Conservation (phyloP, 1,140 invertebrate species). For the Drosophila ironensis region DNA sequence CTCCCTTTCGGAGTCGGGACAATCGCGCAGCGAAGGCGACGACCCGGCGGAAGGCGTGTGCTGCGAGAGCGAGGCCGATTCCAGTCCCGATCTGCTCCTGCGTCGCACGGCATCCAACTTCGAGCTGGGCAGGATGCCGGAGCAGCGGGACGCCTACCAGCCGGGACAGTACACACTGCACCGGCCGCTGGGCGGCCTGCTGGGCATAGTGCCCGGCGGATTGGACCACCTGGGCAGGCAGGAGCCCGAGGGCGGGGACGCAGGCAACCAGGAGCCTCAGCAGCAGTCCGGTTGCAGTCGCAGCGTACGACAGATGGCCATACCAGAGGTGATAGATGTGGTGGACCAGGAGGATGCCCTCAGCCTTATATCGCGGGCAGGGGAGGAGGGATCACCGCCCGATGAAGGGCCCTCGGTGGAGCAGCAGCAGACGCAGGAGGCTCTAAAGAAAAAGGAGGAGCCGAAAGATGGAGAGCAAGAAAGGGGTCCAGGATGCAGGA, state of each 20-base stretch:
- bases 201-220: constrained; percentile 11
- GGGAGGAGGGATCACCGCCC: neutral
- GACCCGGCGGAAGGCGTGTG: neutral
- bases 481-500: neutral
- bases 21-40: constrained; percentile 47
- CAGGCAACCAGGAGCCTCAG: no score
- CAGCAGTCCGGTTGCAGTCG: no score
- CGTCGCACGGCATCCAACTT: constrained; percentile 50
- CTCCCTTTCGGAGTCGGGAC: constrained; percentile 14
- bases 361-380: constrained; percentile 6
- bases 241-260: no score
- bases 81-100: neutral
- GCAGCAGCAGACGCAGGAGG: neutral
- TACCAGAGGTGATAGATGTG: constrained; percentile 56
- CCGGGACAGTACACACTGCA: constrained; percentile 24
- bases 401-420: neutral
- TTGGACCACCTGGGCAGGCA: neutral
- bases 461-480: neutral
- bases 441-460: neutral
- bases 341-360: constrained; percentile 22
- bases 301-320: constrained; percentile 38
- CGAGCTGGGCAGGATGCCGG: constrained; percentile 47
- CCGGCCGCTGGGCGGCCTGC: constrained; percentile 6
- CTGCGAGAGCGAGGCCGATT: neutral
- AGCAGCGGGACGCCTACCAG: constrained; percentile 33